Evolutionary conservation across 2,113 vertebrate genomes (phyloP).

Genomic region (Notechis scutatus): DNA sequence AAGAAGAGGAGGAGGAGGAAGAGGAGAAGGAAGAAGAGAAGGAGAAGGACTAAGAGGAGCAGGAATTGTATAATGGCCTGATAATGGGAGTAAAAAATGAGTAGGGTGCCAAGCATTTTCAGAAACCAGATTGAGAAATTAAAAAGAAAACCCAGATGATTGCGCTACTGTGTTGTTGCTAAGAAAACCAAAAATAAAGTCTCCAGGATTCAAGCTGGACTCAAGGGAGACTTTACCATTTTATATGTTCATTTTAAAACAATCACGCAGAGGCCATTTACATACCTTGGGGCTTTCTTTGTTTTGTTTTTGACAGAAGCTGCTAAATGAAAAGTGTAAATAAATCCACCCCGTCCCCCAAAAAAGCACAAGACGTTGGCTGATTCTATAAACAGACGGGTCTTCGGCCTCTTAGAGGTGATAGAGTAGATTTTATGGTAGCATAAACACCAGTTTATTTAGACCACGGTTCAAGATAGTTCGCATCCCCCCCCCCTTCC

Average conservation of each 20-base stretch:
- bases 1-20: no score
- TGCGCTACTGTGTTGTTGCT: neutral
- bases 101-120: neutral
- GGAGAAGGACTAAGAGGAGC: neutral
- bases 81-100: neutral
- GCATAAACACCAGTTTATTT: neutral
- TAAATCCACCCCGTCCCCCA: no score
- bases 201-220: neutral
- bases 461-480: no score
- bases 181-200: neutral
- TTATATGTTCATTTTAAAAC: neutral
- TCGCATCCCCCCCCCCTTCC: no score
- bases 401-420: neutral
- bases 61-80: neutral
- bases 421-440: neutral
- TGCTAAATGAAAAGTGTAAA: neutral
- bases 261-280: neutral
- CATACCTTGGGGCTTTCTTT: neutral
- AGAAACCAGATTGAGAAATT: neutral
- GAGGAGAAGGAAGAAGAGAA: no score
- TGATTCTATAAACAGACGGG: neutral
- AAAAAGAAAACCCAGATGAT: neutral
- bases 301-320: neutral
- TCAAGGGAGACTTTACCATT: neutral
- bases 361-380: neutral